Percentiles rank a stretch among this genome's conserved stretches.
Evolutionary conservation across 2,888 invertebrate genomes (phyloP).

Genomic region (Adelphocoris suturalis): DNA sequence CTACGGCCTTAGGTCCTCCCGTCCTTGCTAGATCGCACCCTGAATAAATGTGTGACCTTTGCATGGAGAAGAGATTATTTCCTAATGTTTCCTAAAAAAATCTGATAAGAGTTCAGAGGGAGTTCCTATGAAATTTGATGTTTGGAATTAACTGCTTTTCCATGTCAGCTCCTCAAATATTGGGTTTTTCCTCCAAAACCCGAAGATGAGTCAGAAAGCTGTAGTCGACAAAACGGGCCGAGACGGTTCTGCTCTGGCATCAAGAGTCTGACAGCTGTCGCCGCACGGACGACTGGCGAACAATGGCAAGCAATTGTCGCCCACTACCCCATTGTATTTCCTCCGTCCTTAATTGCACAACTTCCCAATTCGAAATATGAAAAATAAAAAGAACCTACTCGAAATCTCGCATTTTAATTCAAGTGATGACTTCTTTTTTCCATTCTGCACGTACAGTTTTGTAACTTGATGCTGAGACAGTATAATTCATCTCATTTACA

Average conservation of each 20-base stretch:
- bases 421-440: slow-evolving; percentile 33
- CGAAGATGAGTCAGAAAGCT: not conserved
- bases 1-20: too few relatives aligned
- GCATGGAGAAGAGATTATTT: too few relatives aligned
- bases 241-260: not conserved
- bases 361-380: slow-evolving; percentile 51
- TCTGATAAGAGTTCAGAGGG: too few relatives aligned
- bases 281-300: slow-evolving; percentile 12
- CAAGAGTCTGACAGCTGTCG: slow-evolving; percentile 33
- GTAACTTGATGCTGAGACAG: not conserved
- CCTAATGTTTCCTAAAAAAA: too few relatives aligned
- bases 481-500: too few relatives aligned
- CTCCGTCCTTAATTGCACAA: slow-evolving; percentile 49
- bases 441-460: not conserved
- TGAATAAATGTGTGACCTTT: too few relatives aligned
- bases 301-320: slow-evolving; percentile 54
- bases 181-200: not conserved
- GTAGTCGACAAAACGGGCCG: not conserved
- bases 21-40: too few relatives aligned
- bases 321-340: slow-evolving; percentile 47
- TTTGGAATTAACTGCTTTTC: too few relatives aligned
- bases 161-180: not conserved
- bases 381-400: slow-evolving; percentile 31
- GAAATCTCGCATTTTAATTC: slow-evolving; percentile 42
- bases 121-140: too few relatives aligned